phyloP scores from a whole-genome alignment of 2,888 invertebrate species.

The Alloscopus bannaensis region DNA sequence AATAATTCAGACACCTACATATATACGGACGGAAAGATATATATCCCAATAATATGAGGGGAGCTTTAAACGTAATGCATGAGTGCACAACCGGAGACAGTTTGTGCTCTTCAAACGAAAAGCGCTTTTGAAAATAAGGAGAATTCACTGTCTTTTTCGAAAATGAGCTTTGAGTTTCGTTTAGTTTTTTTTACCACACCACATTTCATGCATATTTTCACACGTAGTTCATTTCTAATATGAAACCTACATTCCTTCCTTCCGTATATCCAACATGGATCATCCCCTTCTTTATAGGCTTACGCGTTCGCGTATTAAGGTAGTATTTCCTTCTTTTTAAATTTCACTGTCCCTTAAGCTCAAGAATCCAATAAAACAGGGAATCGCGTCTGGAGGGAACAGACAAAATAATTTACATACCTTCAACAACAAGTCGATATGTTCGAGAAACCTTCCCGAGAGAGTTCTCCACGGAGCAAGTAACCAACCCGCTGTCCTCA shows the following conservation, averaged over 20 bases:
- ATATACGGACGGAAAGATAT: background rate
- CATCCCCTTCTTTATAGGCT: too few relatives aligned
- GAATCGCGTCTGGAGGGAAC: conserved; percentile 32
- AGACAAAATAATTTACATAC: conserved; percentile 62
- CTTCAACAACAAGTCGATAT: conserved; percentile 71
- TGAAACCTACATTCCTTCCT: background rate
- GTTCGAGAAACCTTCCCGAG: conserved; percentile 68
- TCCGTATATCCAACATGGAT: background rate
- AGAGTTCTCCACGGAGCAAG: conserved; percentile 69
- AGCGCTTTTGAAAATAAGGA: background rate
- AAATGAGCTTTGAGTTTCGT: conserved; percentile 35
- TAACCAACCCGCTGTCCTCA: conserved; percentile 67
- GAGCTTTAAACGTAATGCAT: too few relatives aligned
- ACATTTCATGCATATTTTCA: conserved; percentile 56
- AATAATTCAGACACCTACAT: background rate
- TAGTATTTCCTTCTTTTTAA: conserved; percentile 10
- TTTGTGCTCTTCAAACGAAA: conserved; percentile 19
- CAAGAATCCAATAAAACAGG: conserved; percentile 53
- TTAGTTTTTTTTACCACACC: conserved; percentile 40
- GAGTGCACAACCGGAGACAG: too few relatives aligned
- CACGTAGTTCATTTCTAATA: conserved; percentile 28
- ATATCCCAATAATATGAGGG: too few relatives aligned
- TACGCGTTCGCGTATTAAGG: background rate
- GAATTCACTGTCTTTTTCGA: conserved; percentile 24
- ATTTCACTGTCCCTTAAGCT: conserved; percentile 27